A percentile compares a stretch with the other conserved stretches of the same genome.
Conservation (phyloP, 1,140 invertebrate species). For the Drosophila orosa region DNA sequence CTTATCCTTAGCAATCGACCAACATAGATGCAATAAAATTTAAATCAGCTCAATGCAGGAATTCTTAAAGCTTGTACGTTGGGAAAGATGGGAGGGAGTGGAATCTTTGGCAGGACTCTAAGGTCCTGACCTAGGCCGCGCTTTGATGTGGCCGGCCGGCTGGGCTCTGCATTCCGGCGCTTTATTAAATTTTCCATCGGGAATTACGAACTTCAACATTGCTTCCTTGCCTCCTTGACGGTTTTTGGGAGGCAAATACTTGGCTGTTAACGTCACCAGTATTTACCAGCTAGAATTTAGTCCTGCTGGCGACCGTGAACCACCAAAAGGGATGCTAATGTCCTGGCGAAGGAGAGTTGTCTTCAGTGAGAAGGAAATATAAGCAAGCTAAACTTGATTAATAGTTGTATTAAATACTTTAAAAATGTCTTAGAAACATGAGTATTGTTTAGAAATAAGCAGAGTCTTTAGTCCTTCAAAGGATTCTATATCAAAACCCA, state of each 20-base stretch:
- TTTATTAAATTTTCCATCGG: constrained; percentile 71
- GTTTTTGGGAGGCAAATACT: constrained; percentile 41
- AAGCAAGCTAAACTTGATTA: not conserved
- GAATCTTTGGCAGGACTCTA: not conserved
- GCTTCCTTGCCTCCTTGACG: constrained; percentile 6
- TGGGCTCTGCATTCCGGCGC: constrained; percentile 36
- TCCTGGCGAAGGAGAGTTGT: not conserved
- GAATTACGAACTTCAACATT: constrained; percentile 41
- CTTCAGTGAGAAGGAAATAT: not conserved
- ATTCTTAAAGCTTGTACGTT: constrained; percentile 2
- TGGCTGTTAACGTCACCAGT: constrained; percentile 24
- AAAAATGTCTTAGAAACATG: no score
- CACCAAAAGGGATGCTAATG: constrained; percentile 14
- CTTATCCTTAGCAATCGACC: constrained; percentile 56
- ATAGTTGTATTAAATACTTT: no score
- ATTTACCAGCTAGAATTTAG: constrained; percentile 8
- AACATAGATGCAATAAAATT: constrained; percentile 74
- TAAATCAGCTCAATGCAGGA: constrained; percentile 65
- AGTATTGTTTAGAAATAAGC: not conserved
- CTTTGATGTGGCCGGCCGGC: constrained; percentile 64
- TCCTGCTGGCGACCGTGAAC: constrained; percentile 9
- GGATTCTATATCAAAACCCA: no score
- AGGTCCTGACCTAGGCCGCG: constrained; percentile 56
- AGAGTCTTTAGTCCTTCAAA: not conserved
- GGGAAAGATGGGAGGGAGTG: no score